Evolutionary conservation across 2,797 vertebrate species (phyloP).

Genomic region (Allobates femoralis): DNA sequence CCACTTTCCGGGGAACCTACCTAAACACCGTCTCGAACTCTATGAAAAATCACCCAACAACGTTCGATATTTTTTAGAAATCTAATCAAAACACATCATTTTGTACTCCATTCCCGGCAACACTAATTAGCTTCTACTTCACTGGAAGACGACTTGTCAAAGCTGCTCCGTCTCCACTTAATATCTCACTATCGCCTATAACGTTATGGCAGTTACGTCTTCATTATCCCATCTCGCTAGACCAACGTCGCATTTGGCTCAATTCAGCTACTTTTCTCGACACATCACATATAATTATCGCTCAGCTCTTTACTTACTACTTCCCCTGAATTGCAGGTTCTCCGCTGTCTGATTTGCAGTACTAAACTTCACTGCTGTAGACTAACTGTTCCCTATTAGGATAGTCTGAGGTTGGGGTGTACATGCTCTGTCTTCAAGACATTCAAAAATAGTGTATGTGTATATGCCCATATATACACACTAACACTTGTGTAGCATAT

Average conservation of each 20-base stretch:
- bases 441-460: too few relatives aligned
- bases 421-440: too few relatives aligned
- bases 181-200: not conserved
- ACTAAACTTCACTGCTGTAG: not conserved
- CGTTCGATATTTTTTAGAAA: not conserved
- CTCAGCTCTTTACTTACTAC: not conserved
- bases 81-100: slow-evolving; percentile 9
- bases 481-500: too few relatives aligned
- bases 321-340: not conserved
- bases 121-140: slow-evolving; percentile 5
- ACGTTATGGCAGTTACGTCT: not conserved
- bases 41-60: not conserved
- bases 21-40: not conserved
- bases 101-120: not conserved
- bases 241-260: not conserved
- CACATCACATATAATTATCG: not conserved
- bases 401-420: too few relatives aligned
- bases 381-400: too few relatives aligned
- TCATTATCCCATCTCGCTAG: not conserved
- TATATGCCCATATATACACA: too few relatives aligned
- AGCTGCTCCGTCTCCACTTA: not conserved
- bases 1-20: not conserved
- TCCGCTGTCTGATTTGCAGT: not conserved
- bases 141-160: slow-evolving; percentile 4
- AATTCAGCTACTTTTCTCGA: not conserved